Evolutionary conservation across 64 coral and sea anemone genomes (phyloP).

Genomic region (Stylophora pistillata): DNA sequence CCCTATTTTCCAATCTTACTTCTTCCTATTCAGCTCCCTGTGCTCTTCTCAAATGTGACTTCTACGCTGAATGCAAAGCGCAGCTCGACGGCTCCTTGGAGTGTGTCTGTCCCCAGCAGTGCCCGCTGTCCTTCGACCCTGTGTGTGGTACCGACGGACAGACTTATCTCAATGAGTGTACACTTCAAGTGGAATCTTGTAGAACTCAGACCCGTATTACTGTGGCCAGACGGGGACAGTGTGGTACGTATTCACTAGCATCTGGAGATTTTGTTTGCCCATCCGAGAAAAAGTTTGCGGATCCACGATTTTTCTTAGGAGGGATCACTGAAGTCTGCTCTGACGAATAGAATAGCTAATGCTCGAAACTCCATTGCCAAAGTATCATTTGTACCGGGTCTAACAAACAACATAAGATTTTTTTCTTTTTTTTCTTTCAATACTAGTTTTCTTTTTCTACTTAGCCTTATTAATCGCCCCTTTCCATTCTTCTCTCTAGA

Average conservation of each 20-base stretch:
- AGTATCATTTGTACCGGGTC: too few relatives aligned
- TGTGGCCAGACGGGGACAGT: constrained; percentile 54
- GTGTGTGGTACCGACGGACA: constrained; percentile 81
- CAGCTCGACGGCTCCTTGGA: constrained; percentile 71
- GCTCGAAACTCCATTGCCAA: too few relatives aligned
- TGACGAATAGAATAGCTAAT: too few relatives aligned
- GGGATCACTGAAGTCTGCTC: neutral
- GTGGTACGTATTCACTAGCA: constrained; percentile 37
- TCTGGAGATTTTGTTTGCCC: neutral
- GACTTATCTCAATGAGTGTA: constrained; percentile 85
- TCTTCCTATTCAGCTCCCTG: constrained; percentile 66
- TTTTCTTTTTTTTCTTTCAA: too few relatives aligned
- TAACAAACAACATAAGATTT: too few relatives aligned
- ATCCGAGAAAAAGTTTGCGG: neutral
- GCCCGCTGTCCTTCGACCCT: constrained; percentile 75
- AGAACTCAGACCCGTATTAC: constrained; percentile 67
- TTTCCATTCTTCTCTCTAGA: too few relatives aligned
- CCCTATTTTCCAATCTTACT: neutral
- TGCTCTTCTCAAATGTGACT: constrained; percentile 84
- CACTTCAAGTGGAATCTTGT: constrained; percentile 72
- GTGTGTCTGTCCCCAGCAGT: constrained; percentile 84
- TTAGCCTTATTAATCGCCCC: too few relatives aligned
- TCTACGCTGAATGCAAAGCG: constrained; percentile 69
- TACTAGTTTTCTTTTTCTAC: too few relatives aligned
- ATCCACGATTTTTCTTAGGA: neutral